These are phyloP conservation scores for Sebastes steindachneri DNA, from an alignment of 2,797 vertebrate species.

Conservation along the genomic window DNA sequence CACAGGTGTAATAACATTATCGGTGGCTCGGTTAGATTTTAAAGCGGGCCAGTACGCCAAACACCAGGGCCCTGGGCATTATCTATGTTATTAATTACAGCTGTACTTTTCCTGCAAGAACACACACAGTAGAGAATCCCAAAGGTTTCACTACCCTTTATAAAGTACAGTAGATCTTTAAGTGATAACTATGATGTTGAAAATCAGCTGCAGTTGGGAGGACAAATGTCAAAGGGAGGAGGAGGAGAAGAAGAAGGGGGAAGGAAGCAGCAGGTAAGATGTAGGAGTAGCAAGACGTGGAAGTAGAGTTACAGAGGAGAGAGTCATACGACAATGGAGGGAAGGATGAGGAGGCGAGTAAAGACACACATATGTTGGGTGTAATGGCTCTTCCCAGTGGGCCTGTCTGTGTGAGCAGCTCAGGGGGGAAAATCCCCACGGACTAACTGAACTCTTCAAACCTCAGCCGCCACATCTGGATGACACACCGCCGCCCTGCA, in stretches of 20 bases:
- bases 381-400: constrained; percentile 14
- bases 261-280: background rate
- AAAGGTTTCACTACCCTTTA: background rate
- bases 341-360: background rate
- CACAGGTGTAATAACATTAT: constrained; percentile 37
- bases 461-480: constrained; percentile 70
- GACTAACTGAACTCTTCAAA: constrained; percentile 69
- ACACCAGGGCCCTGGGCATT: background rate
- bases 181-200: constrained; percentile 2
- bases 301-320: background rate
- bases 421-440: constrained; percentile 42
- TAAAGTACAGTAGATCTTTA: background rate
- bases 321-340: background rate
- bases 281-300: background rate
- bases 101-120: background rate
- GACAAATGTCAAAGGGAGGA: background rate
- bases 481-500: constrained; percentile 50
- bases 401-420: constrained; percentile 32
- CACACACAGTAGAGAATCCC: background rate
- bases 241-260: background rate
- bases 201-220: constrained; percentile 14
- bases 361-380: constrained; percentile 20
- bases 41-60: constrained; percentile 5
- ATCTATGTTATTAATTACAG: constrained; percentile 31
- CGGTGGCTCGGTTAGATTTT: constrained; percentile 26